A percentile compares a stretch with the other conserved stretches of the same genome.
Conservation (phyloP, 2,888 invertebrate species). For the Xestia xanthographa region DNA sequence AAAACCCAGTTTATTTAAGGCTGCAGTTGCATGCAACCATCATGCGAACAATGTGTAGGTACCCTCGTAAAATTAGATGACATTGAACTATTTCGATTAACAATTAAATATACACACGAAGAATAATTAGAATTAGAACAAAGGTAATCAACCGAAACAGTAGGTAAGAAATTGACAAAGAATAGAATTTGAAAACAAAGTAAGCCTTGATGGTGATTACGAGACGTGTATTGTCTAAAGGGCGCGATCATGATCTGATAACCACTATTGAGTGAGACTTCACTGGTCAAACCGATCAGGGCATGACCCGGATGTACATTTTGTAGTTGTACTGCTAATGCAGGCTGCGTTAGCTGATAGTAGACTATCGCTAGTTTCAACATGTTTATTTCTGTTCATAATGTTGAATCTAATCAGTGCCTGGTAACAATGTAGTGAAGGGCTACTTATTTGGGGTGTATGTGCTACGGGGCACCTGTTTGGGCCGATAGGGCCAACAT, state of each 20-base stretch:
- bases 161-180: constrained; percentile 57
- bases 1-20: not conserved
- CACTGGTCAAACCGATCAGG: constrained; percentile 33
- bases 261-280: constrained; percentile 26
- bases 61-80: constrained; percentile 8
- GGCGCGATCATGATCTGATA: constrained; percentile 68
- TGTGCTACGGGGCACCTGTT: too few species aligned
- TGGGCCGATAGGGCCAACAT: too few species aligned
- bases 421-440: not conserved
- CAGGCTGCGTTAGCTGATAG: constrained; percentile 55
- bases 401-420: constrained; percentile 22
- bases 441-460: too few species aligned
- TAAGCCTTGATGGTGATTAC: constrained; percentile 66
- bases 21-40: constrained; percentile 21
- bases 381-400: constrained; percentile 30
- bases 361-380: constrained; percentile 21
- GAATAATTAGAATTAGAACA: constrained; percentile 55
- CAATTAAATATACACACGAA: constrained; percentile 12
- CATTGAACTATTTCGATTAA: constrained; percentile 54
- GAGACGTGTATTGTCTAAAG: constrained; percentile 66
- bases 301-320: constrained; percentile 60
- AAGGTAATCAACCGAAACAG: constrained; percentile 33
- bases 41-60: constrained; percentile 5
- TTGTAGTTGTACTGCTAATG: constrained; percentile 14
- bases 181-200: constrained; percentile 60